Conservation (phyloP, 2,888 invertebrate species). For the Philereme transversata region DNA sequence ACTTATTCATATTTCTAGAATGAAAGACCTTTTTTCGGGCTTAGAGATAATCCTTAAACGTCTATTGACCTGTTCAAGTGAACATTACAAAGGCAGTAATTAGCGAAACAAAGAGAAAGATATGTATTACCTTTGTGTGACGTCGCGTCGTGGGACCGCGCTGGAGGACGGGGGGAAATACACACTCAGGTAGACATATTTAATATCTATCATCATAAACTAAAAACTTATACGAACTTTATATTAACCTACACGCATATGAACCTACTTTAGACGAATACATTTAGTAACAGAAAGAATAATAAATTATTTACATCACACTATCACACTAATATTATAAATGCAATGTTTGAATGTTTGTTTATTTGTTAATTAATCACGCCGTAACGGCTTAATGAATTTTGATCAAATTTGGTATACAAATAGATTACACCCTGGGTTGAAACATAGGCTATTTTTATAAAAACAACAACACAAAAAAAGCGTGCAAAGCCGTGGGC, state of each 20-base stretch:
- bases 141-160: not conserved
- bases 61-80: not conserved
- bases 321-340: no score
- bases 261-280: no score
- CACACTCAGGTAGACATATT: not conserved
- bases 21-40: not conserved
- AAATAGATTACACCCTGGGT: no score
- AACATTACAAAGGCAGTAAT: slow-evolving; percentile 8
- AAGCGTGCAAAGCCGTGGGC: no score
- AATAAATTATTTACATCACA: no score
- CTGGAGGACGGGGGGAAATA: not conserved
- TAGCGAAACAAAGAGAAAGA: not conserved
- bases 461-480: no score
- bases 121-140: not conserved
- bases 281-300: no score
- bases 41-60: not conserved
- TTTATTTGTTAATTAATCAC: no score
- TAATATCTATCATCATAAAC: not conserved
- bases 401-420: no score
- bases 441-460: no score
- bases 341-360: no score
- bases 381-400: no score
- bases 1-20: slow-evolving; percentile 11
- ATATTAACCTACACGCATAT: not conserved
- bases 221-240: not conserved